Conservation (phyloP, 1,140 invertebrate species). For the Teleopsis dalmanni region DNA sequence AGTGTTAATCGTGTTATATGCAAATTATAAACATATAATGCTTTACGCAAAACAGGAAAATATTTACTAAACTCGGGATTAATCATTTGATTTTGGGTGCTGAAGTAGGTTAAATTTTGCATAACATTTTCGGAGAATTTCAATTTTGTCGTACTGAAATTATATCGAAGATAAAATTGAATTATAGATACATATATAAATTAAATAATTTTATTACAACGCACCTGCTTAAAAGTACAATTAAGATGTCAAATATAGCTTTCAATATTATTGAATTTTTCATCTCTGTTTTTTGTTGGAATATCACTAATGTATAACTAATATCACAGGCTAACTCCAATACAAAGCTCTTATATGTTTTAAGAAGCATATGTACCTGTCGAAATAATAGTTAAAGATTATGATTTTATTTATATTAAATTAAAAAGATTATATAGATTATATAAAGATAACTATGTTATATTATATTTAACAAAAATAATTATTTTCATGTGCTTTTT, state of each 20-base stretch:
- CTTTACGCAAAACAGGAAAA: slow-evolving; percentile 8
- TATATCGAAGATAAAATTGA: not conserved
- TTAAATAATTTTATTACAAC: not conserved
- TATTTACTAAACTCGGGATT: slow-evolving; percentile 10
- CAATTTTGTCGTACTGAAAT: slow-evolving; percentile 7
- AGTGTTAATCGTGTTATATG: slow-evolving; percentile 20
- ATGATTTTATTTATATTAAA: not conserved
- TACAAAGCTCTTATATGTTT: not conserved
- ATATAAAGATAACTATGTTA: too few relatives aligned
- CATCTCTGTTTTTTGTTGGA: slow-evolving; percentile 6
- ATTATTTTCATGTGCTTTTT: too few relatives aligned
- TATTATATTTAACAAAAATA: too few relatives aligned
- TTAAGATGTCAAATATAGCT: slow-evolving; percentile 15
- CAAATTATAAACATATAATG: slow-evolving; percentile 19
- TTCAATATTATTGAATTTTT: slow-evolving; percentile 13
- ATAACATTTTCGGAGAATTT: slow-evolving; percentile 9
- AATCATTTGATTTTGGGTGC: not conserved
- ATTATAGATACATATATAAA: not conserved
- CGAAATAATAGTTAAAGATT: not conserved
- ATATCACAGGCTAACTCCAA: slow-evolving; percentile 10
- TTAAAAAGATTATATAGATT: too few relatives aligned
- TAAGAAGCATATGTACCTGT: slow-evolving; percentile 10
- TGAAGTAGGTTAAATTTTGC: not conserved
- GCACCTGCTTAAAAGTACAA: slow-evolving; percentile 12
- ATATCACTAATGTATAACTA: slow-evolving; percentile 5